phyloP scores from a whole-genome alignment of 2,888 invertebrate genomes.

The Dendrolimus pini region DNA sequence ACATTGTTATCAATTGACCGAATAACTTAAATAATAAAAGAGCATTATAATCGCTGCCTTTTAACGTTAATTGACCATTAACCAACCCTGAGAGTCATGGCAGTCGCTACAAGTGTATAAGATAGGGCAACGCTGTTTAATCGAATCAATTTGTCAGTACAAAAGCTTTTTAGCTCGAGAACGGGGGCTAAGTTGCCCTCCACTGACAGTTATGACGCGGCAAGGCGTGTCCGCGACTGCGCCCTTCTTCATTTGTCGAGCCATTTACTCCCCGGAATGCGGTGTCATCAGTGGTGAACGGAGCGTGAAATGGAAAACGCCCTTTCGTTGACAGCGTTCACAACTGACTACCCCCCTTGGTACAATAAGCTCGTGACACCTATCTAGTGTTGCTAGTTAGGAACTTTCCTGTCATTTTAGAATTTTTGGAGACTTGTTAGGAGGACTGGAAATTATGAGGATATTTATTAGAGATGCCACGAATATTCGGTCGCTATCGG shows the following conservation, averaged over 20 bases:
- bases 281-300: slow-evolving; percentile 71
- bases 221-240: slow-evolving; percentile 63
- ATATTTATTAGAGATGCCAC: too few relatives aligned
- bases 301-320: slow-evolving; percentile 76
- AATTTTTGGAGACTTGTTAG: not conserved
- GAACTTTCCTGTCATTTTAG: not conserved
- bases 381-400: slow-evolving; percentile 7
- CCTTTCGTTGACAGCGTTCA: slow-evolving; percentile 57
- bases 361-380: slow-evolving; percentile 12
- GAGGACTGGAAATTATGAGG: too few relatives aligned
- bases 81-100: too few relatives aligned
- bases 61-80: too few relatives aligned
- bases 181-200: slow-evolving; percentile 27
- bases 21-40: too few relatives aligned
- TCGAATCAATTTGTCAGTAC: slow-evolving; percentile 55
- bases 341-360: slow-evolving; percentile 20
- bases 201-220: slow-evolving; percentile 67
- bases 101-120: too few relatives aligned
- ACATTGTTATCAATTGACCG: too few relatives aligned
- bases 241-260: slow-evolving; percentile 71
- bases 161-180: slow-evolving; percentile 28
- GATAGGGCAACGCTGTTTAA: slow-evolving; percentile 28
- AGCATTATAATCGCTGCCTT: too few relatives aligned
- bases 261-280: slow-evolving; percentile 72
- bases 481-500: too few relatives aligned